These are phyloP conservation scores for Phaethornis superciliosus DNA, from an alignment of 2,113 vertebrate genomes.

Conservation along the genomic window DNA sequence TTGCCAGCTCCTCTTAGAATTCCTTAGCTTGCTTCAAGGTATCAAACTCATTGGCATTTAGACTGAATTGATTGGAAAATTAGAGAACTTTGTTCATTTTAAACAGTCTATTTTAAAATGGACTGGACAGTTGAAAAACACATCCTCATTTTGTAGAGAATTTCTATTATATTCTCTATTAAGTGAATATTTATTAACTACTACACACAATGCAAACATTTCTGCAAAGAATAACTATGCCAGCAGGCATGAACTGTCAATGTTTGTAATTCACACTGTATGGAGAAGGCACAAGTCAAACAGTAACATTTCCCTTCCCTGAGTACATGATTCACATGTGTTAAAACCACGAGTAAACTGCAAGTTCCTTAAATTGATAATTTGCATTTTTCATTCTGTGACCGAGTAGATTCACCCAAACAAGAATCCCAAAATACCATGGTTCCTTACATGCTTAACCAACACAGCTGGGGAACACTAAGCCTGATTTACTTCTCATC, in stretches of 20 bases:
- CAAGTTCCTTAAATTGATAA: not conserved
- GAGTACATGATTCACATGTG: not conserved
- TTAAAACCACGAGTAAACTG: not conserved
- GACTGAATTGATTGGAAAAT: not conserved
- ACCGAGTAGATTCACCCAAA: not conserved
- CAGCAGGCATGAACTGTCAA: not conserved
- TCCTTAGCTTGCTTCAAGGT: not conserved
- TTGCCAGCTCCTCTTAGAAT: conserved; percentile 17
- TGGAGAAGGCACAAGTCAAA: not conserved
- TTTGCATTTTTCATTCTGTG: not conserved
- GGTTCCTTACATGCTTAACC: not conserved
- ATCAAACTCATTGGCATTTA: not conserved
- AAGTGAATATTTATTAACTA: not conserved
- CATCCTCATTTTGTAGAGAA: accelerated
- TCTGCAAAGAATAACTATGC: not conserved
- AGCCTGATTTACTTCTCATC: not conserved
- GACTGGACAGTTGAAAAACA: accelerated
- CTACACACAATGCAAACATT: not conserved
- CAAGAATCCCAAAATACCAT: not conserved
- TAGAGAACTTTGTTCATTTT: not conserved
- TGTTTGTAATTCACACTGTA: not conserved
- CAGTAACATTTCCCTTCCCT: not conserved
- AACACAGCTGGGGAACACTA: not conserved
- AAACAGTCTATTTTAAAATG: not conserved
- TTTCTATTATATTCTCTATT: not conserved